Evolutionary conservation across 2,797 vertebrate species (phyloP).

Genomic region (Silurus lanzhouensis): DNA sequence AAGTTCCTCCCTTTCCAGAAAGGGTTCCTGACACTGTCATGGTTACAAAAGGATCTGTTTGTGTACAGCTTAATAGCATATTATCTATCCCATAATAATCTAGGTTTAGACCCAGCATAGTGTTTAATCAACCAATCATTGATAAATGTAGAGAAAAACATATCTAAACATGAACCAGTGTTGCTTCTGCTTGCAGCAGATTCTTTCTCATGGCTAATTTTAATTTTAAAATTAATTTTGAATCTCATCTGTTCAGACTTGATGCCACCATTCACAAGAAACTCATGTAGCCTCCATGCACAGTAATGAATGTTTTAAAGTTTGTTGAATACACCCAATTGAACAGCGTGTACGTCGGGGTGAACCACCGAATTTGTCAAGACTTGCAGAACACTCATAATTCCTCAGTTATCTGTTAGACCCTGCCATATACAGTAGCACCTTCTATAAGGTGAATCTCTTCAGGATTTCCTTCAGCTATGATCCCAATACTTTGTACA

Average conservation of each 20-base stretch:
- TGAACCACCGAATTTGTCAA: not conserved
- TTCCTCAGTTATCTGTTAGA: not conserved
- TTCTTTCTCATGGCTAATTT: not conserved
- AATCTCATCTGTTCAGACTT: too few species aligned
- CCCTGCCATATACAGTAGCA: not conserved
- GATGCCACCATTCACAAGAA: too few species aligned
- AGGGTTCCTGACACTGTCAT: not conserved
- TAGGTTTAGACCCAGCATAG: not conserved
- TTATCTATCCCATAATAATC: not conserved
- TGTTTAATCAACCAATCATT: not conserved
- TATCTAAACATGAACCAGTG: too few species aligned
- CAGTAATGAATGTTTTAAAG: not conserved
- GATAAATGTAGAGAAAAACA: not conserved
- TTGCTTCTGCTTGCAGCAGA: not conserved
- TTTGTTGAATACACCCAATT: not conserved
- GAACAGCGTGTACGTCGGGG: not conserved
- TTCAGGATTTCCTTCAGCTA: constrained; percentile 79
- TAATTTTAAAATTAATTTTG: not conserved
- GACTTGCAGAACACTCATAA: not conserved
- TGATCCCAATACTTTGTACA: constrained; percentile 76
- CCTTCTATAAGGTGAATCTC: constrained; percentile 75
- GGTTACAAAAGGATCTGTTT: not conserved
- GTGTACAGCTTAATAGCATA: not conserved
- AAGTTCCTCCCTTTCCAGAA: not conserved
- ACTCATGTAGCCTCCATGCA: not conserved